Evolutionary conservation across 2,113 vertebrate species (phyloP).

Genomic region (Plecotus auritus): DNA sequence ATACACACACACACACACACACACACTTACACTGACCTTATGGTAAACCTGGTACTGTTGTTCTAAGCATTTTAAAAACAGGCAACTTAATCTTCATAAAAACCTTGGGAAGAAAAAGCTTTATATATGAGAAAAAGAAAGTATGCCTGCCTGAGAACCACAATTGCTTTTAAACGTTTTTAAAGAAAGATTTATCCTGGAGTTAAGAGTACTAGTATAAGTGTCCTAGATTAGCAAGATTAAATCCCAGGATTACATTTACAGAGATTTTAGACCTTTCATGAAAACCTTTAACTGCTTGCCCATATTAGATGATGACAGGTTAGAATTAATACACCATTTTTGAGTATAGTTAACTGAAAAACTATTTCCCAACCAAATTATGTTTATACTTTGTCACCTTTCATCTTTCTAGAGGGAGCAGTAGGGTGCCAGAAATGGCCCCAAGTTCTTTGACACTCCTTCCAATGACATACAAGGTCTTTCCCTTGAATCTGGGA

Average conservation of each 20-base stretch:
- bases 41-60: background rate
- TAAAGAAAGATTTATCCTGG: background rate
- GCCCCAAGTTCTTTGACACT: background rate
- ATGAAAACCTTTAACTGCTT: background rate
- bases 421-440: too few species aligned
- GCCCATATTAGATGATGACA: background rate
- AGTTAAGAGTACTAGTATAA: background rate
- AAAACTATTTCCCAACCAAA: background rate
- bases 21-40: background rate
- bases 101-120: background rate
- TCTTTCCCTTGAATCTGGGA: background rate
- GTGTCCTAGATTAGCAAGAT: background rate
- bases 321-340: background rate
- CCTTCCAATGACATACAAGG: background rate
- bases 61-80: background rate
- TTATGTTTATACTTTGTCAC: background rate
- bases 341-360: background rate
- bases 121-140: background rate
- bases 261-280: background rate
- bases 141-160: background rate
- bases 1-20: background rate
- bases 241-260: background rate
- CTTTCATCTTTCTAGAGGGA: background rate
- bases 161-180: background rate
- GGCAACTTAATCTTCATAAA: background rate